Evolutionary conservation across 2,888 invertebrate genomes (phyloP), one percentile per base, ranked within the genome.

Genomic region (Pandemis corylana): DNA sequence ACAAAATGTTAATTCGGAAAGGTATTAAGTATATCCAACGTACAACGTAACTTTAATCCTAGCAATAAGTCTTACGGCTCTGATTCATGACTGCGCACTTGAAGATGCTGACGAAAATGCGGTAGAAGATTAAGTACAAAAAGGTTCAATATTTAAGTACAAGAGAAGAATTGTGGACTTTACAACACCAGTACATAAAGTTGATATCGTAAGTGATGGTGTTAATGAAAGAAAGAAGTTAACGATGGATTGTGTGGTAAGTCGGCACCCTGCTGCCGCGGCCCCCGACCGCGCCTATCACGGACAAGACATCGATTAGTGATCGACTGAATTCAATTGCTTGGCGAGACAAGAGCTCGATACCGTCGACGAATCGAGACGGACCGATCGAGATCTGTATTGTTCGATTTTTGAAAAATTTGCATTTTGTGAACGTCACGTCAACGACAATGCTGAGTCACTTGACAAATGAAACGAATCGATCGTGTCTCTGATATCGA

Each of bases 241-340:
- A 94, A 94, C 94, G 94, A 94, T 94, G 94, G 94, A 94, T 94
- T 94, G 94, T 94, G 94, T 94, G 94, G 94, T 94, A 93, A 94
- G 94, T 91, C 94, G 93, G 94, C 94, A 93, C 93, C 94, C 94
- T 93, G 93, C 94, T 90, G 94, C 91, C 93, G 93, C 79, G 94
- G 93, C 86, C 94, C 92, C 94, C 93, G 87, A 93, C 94, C 85
- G 94, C 84, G 94, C 90, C 91, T 93, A 94, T 94, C 94, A 92
- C 94, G 93, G 93, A 91, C 94, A 93, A 94, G 92, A 94, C 94
- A 94, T 94, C 94, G 94, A 94, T 94, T 94, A 94, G 94, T 93
- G 94, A 94, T 94, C 94, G 93, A 94, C 93, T 90, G 94, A 93
- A 94, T 94, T 94, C 94, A 94, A 94, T 94, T 94, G 94, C 93